Conservation (phyloP, 2,113 vertebrate genomes). For the Phalacrocorax pelagicus region DNA sequence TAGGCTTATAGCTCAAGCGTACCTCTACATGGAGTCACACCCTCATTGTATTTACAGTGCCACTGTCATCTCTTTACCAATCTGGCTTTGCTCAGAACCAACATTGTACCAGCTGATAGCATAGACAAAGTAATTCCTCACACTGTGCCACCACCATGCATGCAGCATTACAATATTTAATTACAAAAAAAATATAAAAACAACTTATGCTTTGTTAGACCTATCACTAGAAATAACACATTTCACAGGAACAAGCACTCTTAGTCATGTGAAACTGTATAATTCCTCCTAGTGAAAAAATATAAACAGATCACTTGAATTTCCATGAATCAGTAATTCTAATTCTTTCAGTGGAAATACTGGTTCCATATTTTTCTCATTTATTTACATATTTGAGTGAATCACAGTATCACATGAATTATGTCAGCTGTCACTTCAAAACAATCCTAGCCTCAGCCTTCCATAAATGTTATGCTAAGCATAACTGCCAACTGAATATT, state of each 20-base stretch:
- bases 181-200: background rate
- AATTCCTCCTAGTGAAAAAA: background rate
- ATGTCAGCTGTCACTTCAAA: background rate
- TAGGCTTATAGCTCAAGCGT: background rate
- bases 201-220: background rate
- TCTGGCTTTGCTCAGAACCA: background rate
- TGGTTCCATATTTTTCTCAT: background rate
- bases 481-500: background rate
- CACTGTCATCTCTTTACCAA: background rate
- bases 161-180: background rate
- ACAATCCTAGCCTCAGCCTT: background rate
- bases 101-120: background rate
- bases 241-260: background rate
- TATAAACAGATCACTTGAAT: background rate
- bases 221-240: background rate
- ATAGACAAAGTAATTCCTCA: background rate
- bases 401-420: background rate
- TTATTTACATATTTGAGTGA: background rate
- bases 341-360: background rate
- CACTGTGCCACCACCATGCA: background rate
- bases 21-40: background rate
- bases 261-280: background rate
- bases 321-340: constrained; percentile 16
- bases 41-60: background rate
- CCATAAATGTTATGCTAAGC: background rate